These are phyloP conservation scores for Drosophila takahashii DNA, from an alignment of 1,140 invertebrate species.

Conservation along the genomic window DNA sequence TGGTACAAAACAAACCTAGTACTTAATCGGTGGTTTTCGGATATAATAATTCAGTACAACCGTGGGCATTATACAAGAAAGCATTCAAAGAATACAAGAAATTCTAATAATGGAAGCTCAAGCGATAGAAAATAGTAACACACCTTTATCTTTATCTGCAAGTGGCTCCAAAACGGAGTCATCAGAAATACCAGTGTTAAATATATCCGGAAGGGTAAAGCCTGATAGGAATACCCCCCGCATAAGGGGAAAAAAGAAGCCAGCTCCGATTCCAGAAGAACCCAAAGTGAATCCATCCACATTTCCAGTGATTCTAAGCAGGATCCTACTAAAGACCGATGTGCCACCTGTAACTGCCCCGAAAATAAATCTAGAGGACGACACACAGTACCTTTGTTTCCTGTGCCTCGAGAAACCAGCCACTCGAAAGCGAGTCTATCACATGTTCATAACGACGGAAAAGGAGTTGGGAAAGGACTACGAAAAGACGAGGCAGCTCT, in stretches of 20 bases:
- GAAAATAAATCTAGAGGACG: not conserved
- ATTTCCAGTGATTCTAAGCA: conserved; percentile 32
- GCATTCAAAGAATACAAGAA: not conserved
- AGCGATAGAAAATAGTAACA: not conserved
- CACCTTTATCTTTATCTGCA: no score
- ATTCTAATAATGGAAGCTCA: conserved; percentile 2
- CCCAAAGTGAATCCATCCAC: conserved; percentile 10
- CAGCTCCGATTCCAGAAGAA: not conserved
- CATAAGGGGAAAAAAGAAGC: conserved; percentile 25
- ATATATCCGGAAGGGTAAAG: conserved; percentile 16
- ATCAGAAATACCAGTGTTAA: conserved; percentile 6
- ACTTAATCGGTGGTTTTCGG: conserved; percentile 4
- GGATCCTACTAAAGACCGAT: conserved; percentile 23
- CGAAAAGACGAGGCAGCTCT: not conserved
- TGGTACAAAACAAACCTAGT: not conserved
- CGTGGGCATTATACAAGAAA: not conserved
- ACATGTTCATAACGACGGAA: conserved; percentile 28
- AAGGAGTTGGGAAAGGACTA: conserved; percentile 14
- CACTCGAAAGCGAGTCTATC: conserved; percentile 18
- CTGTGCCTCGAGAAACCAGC: conserved; percentile 35
- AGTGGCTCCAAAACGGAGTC: not conserved
- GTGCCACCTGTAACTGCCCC: not conserved
- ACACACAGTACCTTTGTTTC: conserved; percentile 19
- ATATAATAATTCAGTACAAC: not conserved
- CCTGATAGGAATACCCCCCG: conserved; percentile 1